Percentiles rank a stretch among this genome's conserved stretches.
These are phyloP conservation scores for Amphiura filiformis DNA, from an alignment of 35 echinoderm and acorn worm species.

Conservation along the genomic window DNA sequence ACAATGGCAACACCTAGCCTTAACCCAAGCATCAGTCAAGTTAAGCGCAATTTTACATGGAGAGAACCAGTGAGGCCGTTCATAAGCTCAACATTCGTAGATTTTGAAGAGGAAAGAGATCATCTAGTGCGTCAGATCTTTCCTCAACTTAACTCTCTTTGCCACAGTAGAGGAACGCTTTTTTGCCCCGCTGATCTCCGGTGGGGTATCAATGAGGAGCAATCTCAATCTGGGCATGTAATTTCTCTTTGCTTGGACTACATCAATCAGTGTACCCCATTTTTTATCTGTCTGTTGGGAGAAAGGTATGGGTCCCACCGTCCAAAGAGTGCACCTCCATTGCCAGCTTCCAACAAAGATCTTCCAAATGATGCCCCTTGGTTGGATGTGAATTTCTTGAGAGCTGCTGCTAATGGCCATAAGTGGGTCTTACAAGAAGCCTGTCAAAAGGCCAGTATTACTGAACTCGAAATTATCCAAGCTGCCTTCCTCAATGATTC, in stretches of 20 bases:
- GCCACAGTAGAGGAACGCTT: constrained; percentile 63
- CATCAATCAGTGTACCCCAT: constrained; percentile 76
- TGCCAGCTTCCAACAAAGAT: constrained; percentile 30
- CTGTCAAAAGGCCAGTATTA: constrained; percentile 85
- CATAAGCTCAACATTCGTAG: constrained; percentile 89
- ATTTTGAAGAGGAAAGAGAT: constrained; percentile 85
- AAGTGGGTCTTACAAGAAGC: constrained; percentile 87
- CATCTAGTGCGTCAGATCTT: constrained; percentile 77
- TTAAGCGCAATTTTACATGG: constrained; percentile 59
- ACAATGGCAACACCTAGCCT: neutral
- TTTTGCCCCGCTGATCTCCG: constrained; percentile 86
- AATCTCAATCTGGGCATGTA: constrained; percentile 73
- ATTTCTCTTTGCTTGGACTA: constrained; percentile 89
- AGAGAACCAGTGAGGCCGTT: constrained; percentile 89
- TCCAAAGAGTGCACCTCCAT: constrained; percentile 18
- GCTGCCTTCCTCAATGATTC: constrained; percentile 83
- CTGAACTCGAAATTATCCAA: constrained; percentile 90
- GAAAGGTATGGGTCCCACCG: constrained; percentile 89
- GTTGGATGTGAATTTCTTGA: constrained; percentile 85
- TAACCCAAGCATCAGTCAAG: constrained; percentile 40
- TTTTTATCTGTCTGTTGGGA: constrained; percentile 92
- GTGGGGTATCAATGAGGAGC: constrained; percentile 87
- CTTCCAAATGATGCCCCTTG: constrained; percentile 52
- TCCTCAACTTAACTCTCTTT: constrained; percentile 75
- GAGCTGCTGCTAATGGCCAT: constrained; percentile 79